Evolutionary conservation across 2,113 vertebrate species (phyloP).

Genomic region (Carassius gibelio): DNA sequence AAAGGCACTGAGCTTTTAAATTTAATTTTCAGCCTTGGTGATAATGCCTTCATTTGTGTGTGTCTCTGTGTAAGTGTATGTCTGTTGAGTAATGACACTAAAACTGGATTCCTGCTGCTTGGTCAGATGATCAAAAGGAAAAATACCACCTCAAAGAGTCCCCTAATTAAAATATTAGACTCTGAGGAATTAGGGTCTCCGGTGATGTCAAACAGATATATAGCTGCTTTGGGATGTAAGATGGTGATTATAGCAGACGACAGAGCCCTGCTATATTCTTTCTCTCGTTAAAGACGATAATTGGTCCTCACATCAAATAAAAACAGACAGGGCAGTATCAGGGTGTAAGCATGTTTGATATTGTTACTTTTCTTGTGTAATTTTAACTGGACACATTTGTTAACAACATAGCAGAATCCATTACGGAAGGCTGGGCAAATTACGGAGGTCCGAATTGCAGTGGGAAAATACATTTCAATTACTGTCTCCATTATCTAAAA

Average conservation of each 20-base stretch:
- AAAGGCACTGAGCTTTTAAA: not conserved
- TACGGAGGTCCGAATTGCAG: constrained; percentile 53
- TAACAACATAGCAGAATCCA: constrained; percentile 46
- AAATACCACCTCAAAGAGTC: not conserved
- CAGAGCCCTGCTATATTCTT: not conserved
- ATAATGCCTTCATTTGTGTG: constrained; percentile 43
- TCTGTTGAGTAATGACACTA: not conserved
- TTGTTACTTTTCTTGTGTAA: constrained; percentile 37
- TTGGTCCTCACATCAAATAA: constrained; percentile 5
- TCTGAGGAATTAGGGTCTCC: constrained; percentile 11
- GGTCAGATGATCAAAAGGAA: not conserved
- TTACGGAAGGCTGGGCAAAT: constrained; percentile 60
- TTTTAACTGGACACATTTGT: constrained; percentile 35
- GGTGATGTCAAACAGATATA: constrained; percentile 17
- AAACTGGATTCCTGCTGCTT: not conserved
- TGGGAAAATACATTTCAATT: constrained; percentile 67
- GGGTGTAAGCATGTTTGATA: constrained; percentile 43
- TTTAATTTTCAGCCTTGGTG: constrained; percentile 21
- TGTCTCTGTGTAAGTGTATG: not conserved
- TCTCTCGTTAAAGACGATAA: constrained; percentile 15
- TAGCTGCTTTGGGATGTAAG: not conserved
- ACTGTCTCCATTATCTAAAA: constrained; percentile 64
- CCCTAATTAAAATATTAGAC: constrained; percentile 36
- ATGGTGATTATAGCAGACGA: constrained; percentile 2
- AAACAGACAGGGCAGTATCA: constrained; percentile 4